phyloP scores from a whole-genome alignment of 2,888 invertebrate species.

The Ametastegia equiseti region DNA sequence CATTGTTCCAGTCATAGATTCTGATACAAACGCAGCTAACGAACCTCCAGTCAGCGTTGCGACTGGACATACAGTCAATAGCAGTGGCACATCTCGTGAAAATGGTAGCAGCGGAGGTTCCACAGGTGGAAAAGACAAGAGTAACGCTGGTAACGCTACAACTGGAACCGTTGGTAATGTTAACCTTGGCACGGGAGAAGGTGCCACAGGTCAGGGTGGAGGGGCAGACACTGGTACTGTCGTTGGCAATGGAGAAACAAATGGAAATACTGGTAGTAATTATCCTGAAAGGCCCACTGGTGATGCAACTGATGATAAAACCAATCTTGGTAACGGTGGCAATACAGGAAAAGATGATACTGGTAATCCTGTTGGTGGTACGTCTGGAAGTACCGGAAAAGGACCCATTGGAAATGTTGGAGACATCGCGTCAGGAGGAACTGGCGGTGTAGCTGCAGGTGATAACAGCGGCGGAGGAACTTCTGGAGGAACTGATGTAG shows the following conservation, averaged over 20 bases:
- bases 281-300: conserved; percentile 77
- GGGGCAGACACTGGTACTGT: background rate
- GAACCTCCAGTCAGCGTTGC: background rate
- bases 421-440: background rate
- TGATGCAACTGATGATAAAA: conserved; percentile 78
- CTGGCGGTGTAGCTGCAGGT: background rate
- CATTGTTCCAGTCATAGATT: conserved; percentile 66
- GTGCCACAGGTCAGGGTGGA: background rate
- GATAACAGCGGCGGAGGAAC: conserved; percentile 41
- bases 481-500: background rate
- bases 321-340: conserved; percentile 77
- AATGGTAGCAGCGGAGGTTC: conserved; percentile 52
- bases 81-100: background rate
- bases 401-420: background rate
- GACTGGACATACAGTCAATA: background rate
- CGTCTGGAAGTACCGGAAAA: background rate
- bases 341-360: background rate
- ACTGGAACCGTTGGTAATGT: background rate
- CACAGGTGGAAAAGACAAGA: too few relatives aligned
- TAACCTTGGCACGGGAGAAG: background rate
- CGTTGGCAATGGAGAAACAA: background rate
- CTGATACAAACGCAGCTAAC: conserved; percentile 49
- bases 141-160: conserved; percentile 44
- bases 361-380: background rate
- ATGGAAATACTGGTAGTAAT: conserved; percentile 65